Evolutionary conservation across 1,140 invertebrate species (phyloP).

Genomic region (Fopius arisanus): DNA sequence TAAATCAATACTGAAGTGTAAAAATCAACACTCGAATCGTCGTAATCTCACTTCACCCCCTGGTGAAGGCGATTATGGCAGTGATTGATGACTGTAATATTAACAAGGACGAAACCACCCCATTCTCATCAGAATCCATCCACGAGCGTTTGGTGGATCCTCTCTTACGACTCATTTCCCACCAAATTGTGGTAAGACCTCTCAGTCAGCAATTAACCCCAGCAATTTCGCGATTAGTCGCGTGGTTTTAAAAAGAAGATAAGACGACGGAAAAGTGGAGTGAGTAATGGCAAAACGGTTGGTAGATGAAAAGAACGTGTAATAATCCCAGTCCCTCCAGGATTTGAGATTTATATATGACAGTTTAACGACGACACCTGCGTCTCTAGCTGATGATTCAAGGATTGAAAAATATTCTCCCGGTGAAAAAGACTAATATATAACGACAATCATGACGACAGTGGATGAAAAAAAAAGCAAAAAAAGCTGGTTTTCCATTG

Average conservation of each 20-base stretch:
- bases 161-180: constrained; percentile 31
- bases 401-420: too few species aligned
- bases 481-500: not conserved
- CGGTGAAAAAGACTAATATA: too few species aligned
- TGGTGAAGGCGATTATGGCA: not conserved
- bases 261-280: constrained; percentile 11
- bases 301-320: not conserved
- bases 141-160: not conserved
- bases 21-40: not conserved
- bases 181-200: constrained; percentile 24
- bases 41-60: not conserved
- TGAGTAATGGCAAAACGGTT: constrained; percentile 4
- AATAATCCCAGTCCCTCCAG: constrained; percentile 3
- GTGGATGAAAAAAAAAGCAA: not conserved
- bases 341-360: constrained; percentile 57
- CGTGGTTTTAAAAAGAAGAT: constrained; percentile 25
- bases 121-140: not conserved
- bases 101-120: not conserved
- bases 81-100: not conserved
- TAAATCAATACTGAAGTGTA: not conserved
- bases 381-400: too few species aligned
- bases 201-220: constrained; percentile 39
- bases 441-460: not conserved
- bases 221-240: constrained; percentile 41
- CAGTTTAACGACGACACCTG: constrained; percentile 48